Evolutionary conservation across 2,113 vertebrate genomes (phyloP).

Genomic region (Lepidothrix coronata): DNA sequence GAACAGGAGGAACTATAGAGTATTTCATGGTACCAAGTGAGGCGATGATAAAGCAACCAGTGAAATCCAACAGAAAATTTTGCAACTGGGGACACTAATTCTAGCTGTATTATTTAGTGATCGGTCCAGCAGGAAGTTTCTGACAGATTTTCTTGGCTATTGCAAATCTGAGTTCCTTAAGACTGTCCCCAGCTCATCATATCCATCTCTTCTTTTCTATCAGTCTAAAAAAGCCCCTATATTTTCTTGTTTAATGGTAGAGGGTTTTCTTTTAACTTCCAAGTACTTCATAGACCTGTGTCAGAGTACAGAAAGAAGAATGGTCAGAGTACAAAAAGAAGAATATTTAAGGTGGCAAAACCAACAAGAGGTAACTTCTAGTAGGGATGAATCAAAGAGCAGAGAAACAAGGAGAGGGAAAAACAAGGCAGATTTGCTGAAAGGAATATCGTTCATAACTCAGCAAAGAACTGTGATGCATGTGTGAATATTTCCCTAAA

Average conservation of each 20-base stretch:
- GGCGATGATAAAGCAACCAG: background rate
- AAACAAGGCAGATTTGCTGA: background rate
- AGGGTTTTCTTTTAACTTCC: background rate
- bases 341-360: background rate
- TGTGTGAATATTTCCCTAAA: background rate
- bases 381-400: rapidly evolving
- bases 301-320: background rate
- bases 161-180: background rate
- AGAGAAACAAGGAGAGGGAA: background rate
- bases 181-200: background rate
- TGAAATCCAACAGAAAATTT: background rate
- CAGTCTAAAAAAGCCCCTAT: background rate
- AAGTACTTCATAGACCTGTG: background rate
- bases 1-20: background rate
- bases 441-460: background rate
- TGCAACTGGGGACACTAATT: background rate
- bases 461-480: background rate
- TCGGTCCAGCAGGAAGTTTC: background rate
- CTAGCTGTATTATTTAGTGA: background rate
- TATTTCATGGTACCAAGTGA: background rate
- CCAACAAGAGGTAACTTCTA: background rate
- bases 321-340: background rate
- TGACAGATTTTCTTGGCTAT: background rate
- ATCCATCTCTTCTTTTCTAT: background rate
- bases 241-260: background rate